Percentiles rank a stretch among this genome's conserved stretches.
Conservation (phyloP, 2,888 invertebrate genomes). For the Lithophane ornitopus region DNA sequence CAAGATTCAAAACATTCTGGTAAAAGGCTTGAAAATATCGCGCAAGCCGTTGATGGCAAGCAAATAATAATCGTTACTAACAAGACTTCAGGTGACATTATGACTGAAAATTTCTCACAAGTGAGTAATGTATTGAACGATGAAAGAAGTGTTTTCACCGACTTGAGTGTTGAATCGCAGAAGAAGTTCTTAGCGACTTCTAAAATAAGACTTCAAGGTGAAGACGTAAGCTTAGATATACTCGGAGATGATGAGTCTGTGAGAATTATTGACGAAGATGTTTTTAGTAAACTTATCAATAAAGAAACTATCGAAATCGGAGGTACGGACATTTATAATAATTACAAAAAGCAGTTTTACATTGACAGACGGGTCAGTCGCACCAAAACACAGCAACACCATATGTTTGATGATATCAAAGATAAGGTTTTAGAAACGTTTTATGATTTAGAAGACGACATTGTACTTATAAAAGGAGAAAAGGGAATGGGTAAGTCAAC, state of each 20-base stretch:
- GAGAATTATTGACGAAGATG: slow-evolving; percentile 26
- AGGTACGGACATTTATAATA: background rate
- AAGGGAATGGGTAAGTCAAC: slow-evolving; percentile 64
- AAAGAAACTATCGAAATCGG: slow-evolving; percentile 30
- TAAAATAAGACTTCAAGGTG: slow-evolving; percentile 7
- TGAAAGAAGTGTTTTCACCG: no score
- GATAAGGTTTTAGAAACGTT: slow-evolving; percentile 30
- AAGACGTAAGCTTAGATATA: slow-evolving; percentile 35
- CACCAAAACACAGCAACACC: background rate
- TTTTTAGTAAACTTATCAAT: slow-evolving; percentile 33
- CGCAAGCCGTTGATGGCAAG: no score
- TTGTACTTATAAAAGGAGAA: slow-evolving; percentile 46
- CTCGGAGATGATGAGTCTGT: slow-evolving; percentile 31
- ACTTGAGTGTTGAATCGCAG: no score
- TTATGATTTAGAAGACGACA: slow-evolving; percentile 27
- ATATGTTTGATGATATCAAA: background rate
- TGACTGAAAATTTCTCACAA: no score
- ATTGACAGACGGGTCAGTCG: slow-evolving; percentile 28
- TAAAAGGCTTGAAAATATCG: no score
- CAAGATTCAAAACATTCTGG: no score
- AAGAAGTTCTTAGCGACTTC: no score
- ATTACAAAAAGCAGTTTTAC: slow-evolving; percentile 41
- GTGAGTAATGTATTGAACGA: no score
- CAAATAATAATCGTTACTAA: no score
- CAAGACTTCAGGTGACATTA: no score